Conservation (phyloP, 2,113 vertebrate genomes). For the Neodon shergylaensis region DNA sequence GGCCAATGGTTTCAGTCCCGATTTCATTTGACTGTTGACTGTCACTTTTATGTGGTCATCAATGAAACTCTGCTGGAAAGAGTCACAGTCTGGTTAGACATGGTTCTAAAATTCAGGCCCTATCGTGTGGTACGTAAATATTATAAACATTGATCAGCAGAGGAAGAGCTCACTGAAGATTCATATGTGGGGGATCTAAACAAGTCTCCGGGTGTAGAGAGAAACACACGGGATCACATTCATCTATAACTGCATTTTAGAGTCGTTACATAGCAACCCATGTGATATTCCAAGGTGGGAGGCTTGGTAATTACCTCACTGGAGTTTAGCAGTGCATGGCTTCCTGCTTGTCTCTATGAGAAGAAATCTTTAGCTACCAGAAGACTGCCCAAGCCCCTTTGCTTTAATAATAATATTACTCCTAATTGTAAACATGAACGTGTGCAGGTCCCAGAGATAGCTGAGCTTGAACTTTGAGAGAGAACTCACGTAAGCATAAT, state of each 20-base stretch:
- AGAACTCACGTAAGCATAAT: background rate
- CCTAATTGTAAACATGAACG: background rate
- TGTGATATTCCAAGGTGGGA: background rate
- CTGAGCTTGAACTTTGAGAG: background rate
- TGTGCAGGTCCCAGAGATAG: background rate
- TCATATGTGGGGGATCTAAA: constrained; percentile 1
- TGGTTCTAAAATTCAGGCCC: background rate
- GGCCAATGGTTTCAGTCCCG: background rate
- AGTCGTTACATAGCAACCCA: constrained; percentile 12
- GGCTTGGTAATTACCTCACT: background rate
- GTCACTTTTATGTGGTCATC: background rate
- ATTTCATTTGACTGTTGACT: constrained; percentile 8
- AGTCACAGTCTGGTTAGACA: background rate
- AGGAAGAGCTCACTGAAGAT: background rate
- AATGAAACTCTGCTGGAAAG: background rate
- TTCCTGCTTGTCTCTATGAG: background rate
- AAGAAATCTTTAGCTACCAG: background rate
- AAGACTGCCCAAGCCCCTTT: background rate
- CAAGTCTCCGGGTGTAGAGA: constrained; percentile 24
- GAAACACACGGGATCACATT: constrained; percentile 38
- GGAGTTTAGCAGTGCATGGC: background rate
- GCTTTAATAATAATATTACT: constrained; percentile 1
- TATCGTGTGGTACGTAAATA: background rate
- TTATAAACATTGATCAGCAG: constrained; percentile 1
- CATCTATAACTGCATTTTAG: constrained; percentile 26